Evolutionary conservation across 2,888 invertebrate species (phyloP).

Genomic region (Rhagonycha lutea): DNA sequence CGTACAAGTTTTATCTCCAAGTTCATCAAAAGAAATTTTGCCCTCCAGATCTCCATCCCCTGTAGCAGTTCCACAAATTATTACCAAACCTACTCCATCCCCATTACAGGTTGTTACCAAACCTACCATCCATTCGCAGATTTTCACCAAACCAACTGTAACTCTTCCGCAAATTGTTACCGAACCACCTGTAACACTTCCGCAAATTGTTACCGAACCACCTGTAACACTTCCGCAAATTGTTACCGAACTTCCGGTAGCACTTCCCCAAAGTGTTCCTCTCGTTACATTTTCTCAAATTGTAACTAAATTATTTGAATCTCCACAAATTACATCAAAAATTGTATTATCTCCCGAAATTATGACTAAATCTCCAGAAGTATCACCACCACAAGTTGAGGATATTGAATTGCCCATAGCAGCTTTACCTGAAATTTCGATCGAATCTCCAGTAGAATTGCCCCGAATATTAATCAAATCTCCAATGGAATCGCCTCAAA

Average conservation of each 20-base stretch:
- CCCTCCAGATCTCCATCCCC: not conserved
- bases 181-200: too few relatives aligned
- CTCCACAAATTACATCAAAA: not conserved
- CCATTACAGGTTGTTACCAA: not conserved
- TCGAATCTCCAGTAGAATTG: not conserved
- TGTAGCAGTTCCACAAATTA: not conserved
- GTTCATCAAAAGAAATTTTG: not conserved
- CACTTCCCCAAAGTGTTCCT: not conserved
- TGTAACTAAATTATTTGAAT: not conserved
- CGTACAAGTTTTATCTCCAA: not conserved
- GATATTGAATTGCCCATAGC: not conserved
- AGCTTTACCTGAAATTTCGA: not conserved
- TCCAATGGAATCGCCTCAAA: not conserved
- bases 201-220: too few relatives aligned
- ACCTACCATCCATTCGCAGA: not conserved
- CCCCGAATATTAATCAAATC: not conserved
- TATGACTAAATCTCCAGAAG: not conserved
- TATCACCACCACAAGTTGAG: not conserved
- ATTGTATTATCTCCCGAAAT: not conserved
- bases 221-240: not conserved
- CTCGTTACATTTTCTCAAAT: not conserved
- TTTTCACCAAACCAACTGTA: not conserved
- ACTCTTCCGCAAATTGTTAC: too few relatives aligned
- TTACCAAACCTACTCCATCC: not conserved
- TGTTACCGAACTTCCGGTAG: not conserved